A percentile compares a stretch with the other conserved stretches of the same genome.
Conservation (phyloP, 2,797 vertebrate species). For the Tarsius wallacei region DNA sequence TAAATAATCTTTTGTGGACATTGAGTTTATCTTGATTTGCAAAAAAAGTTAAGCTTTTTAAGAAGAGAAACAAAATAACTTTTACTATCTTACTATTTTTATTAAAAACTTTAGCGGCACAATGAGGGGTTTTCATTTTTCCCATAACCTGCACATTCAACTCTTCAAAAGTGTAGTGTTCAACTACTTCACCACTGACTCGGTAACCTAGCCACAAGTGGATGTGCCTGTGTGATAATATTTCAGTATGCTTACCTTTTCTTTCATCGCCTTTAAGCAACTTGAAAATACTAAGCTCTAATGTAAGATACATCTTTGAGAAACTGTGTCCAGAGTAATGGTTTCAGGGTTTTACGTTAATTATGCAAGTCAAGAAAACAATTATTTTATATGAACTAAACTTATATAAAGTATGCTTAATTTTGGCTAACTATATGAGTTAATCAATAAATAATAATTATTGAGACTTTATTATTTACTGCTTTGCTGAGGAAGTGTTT, state of each 20-base stretch:
- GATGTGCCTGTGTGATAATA: background rate
- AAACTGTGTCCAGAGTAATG: slow-evolving; percentile 13
- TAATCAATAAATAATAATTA: slow-evolving; percentile 44
- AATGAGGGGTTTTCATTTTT: background rate
- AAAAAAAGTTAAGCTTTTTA: slow-evolving; percentile 40
- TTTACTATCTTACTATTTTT: background rate
- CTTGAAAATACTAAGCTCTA: slow-evolving; percentile 48
- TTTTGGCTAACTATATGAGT: background rate
- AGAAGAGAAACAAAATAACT: slow-evolving; percentile 23
- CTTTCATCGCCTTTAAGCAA: slow-evolving; percentile 18
- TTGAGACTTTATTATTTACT: slow-evolving; percentile 21
- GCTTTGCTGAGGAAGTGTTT: background rate
- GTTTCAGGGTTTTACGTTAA: slow-evolving; percentile 57
- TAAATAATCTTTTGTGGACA: slow-evolving; percentile 29
- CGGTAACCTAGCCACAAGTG: background rate
- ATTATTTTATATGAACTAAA: slow-evolving; percentile 24
- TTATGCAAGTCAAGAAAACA: slow-evolving; percentile 17
- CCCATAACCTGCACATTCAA: slow-evolving; percentile 4
- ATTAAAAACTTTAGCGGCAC: slow-evolving; percentile 4
- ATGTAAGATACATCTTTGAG: slow-evolving; percentile 23
- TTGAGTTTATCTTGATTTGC: slow-evolving; percentile 20
- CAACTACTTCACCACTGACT: background rate
- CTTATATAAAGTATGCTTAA: background rate
- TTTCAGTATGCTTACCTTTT: background rate
- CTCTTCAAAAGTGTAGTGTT: slow-evolving; percentile 48